A percentile compares a stretch with the other conserved stretches of the same genome.
Evolutionary conservation across 2,797 vertebrate species (phyloP).

Genomic region (Chelon auratus): DNA sequence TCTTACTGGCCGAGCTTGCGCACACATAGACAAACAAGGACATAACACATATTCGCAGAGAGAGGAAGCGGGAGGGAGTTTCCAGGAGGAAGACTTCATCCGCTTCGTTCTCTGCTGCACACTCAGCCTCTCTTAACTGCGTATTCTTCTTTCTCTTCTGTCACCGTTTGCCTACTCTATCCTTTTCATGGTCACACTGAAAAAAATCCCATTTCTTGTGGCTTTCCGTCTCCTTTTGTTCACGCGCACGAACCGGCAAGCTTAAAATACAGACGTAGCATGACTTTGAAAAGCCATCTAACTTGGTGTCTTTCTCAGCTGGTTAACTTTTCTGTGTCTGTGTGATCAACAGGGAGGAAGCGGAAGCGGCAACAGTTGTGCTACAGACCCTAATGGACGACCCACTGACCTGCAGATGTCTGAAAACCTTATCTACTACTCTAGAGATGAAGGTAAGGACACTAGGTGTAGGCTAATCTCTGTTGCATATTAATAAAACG

Average conservation of each 20-base stretch:
- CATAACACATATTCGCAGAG: slow-evolving; percentile 25
- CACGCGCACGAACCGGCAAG: background rate
- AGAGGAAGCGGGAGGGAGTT: slow-evolving; percentile 64
- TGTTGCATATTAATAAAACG: background rate
- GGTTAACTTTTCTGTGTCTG: slow-evolving; percentile 8
- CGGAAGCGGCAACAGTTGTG: slow-evolving; percentile 40
- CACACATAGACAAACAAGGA: slow-evolving; percentile 3
- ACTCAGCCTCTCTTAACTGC: slow-evolving; percentile 5
- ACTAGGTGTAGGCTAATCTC: background rate
- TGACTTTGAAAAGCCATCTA: background rate
- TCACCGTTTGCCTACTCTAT: background rate
- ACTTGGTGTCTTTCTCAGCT: background rate
- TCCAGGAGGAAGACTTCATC: slow-evolving; percentile 54
- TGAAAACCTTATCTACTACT: slow-evolving; percentile 94
- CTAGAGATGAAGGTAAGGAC: slow-evolving; percentile 91
- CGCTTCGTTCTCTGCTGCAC: slow-evolving; percentile 21
- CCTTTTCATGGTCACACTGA: background rate
- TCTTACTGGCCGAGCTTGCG: background rate
- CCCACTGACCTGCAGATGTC: slow-evolving; percentile 90
- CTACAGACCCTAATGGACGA: slow-evolving; percentile 61
- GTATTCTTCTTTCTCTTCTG: background rate
- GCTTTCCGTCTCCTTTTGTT: background rate
- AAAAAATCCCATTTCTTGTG: no score
- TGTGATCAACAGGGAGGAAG: slow-evolving; percentile 59
- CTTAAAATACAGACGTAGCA: background rate